Base-by-base conservation (phyloP, 2,888 invertebrate genomes). In the Drosophila differens region DNA sequence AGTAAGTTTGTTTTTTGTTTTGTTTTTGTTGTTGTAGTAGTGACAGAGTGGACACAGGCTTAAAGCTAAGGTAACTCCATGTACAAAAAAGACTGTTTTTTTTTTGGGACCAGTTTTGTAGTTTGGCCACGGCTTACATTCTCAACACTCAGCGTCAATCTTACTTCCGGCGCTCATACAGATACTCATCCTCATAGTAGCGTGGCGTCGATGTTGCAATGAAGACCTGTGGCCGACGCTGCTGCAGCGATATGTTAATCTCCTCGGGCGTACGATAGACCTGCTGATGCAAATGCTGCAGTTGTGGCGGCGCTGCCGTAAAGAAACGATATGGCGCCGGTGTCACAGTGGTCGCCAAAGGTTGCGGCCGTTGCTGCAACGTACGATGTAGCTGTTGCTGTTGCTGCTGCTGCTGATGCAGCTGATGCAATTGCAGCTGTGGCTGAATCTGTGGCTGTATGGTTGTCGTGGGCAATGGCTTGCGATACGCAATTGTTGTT, bases 221-320 rank as follows among this genome's bases (percentile, higher is more conserved):
- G 58, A 91, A 93, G 49, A 94, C 94, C 68, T 93, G 91, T 22
- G 97, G 97, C 87, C 97, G 95, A 91, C 97, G 95, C 92, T 97
- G 97, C 73, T 96, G 96, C 60, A 97, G 94, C 5, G 97, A 97
- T 84, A 97, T 97, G 92, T 97, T 97, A 59, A 97, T 97, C 92
- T 97, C 97, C 92, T 97, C 97, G 5, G 97, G 97, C 49, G 97
- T 96, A 86, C 97, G 95, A 94, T 97, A 97, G 54, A 97, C 97
- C 91, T 97, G 97, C 74, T 92, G 78, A 62, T 79, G 92, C 62
- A 91, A 76, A 62, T 92, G 91, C 70, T 92, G 89, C 70, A 91
- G 74, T 79, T 92, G 82, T 75, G 93, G 84, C 69, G 91, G 84
- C 68, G 91, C 75, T 86, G 94, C 75, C 79, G 94, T 93, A 63